phyloP scores from a whole-genome alignment of 1,140 invertebrate genomes.

The Periplaneta americana region DNA sequence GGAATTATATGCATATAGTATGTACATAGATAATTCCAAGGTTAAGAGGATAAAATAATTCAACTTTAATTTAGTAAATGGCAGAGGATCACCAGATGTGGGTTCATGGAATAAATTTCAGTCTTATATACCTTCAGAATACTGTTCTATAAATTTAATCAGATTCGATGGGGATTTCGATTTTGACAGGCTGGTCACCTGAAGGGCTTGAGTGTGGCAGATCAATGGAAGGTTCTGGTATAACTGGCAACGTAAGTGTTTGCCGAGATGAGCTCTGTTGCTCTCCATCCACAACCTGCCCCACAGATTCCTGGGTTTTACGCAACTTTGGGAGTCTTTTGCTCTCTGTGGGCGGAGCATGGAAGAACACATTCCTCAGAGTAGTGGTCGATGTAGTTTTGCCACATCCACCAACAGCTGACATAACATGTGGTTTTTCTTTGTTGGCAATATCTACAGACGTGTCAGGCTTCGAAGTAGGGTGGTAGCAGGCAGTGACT shows the following conservation, averaged over 20 bases:
- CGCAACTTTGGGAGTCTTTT: slow-evolving; percentile 14
- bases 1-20: background rate
- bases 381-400: slow-evolving; percentile 8
- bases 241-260: slow-evolving; percentile 8
- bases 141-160: background rate
- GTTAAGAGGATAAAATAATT: background rate
- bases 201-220: background rate
- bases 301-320: background rate
- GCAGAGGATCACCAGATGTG: background rate
- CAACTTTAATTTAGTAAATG: background rate
- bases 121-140: background rate
- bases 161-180: background rate
- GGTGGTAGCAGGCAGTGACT: background rate
- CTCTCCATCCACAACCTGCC: background rate
- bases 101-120: background rate
- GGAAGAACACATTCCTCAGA: slow-evolving; percentile 24
- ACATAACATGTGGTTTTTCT: background rate
- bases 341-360: slow-evolving; percentile 11
- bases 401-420: background rate
- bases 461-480: slow-evolving; percentile 26
- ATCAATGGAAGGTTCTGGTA: slow-evolving; percentile 11
- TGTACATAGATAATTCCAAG: background rate
- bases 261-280: background rate
- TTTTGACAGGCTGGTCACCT: background rate
- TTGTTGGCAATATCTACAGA: background rate